Base-by-base conservation (phyloP, 2,113 vertebrate species). In the Halichoerus grypus region DNA sequence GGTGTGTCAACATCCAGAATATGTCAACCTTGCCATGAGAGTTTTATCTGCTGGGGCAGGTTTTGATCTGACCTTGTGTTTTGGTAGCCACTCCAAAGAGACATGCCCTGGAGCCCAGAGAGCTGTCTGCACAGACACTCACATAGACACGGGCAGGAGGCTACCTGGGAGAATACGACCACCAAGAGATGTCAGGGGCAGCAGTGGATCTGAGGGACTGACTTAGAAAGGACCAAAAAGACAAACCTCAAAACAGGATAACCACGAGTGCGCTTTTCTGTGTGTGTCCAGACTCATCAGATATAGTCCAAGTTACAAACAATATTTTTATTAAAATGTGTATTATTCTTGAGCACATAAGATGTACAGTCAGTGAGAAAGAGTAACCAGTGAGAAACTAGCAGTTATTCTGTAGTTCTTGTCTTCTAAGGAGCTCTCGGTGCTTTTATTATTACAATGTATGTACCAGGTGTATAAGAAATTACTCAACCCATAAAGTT, bases 241-340 rank as follows among this genome's bases (percentile, higher is more conserved):
- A 36, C 49, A 74, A 95, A 82, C 11, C 21, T 91, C 76, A 81
- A 63, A 80, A 69, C 2, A 15, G 21, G 28, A 81, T 72, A 46
- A 63, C 19, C 53, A 28, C n/a, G 42, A 86, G 61, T 36, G 24
- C 1, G 14, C 5, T 28, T n/a, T 92, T 61, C 74, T 19, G 4
- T 15, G 87, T 59, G 12, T 86, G 8, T 67, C 36, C 53, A 95
- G 72, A 85, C 69, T 77, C 13, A 9, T 63, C 36, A 36, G 65
- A 76, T 91, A 84, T 13, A 82, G 46, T 92, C 31, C 31, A 95
- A 51, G 39, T 94, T 79, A 82, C 28, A 95, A 71, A 91, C 14
- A 86, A 53, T 94, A 86, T 84, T 90, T 87, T 93, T 65, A 85
- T 57, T 95, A 91, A 87, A 16, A 12, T 82, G 65, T 72, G 57